Evolutionary conservation across 2,888 invertebrate species (phyloP).

Genomic region (Acanthosepion pharaonis): DNA sequence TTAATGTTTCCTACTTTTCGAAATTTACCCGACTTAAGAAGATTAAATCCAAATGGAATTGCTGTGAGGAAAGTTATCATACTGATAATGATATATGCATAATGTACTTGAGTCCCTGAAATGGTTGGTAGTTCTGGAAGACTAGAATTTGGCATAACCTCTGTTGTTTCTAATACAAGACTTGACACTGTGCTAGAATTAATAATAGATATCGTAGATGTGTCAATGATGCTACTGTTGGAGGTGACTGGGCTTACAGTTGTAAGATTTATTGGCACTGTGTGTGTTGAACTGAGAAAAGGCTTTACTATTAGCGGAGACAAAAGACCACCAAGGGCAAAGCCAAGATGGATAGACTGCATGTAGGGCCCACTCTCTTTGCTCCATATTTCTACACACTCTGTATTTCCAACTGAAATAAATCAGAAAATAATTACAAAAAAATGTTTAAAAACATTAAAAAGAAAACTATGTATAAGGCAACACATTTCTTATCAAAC

Average conservation of each 20-base stretch:
- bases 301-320: slow-evolving; percentile 75
- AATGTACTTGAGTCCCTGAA: neutral
- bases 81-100: neutral
- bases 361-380: slow-evolving; percentile 73
- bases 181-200: neutral
- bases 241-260: neutral
- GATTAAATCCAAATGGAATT: slow-evolving; percentile 37
- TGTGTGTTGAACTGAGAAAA: slow-evolving; percentile 65
- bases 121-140: neutral
- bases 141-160: neutral
- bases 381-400: slow-evolving; percentile 72
- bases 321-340: slow-evolving; percentile 75
- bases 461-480: neutral
- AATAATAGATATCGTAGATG: neutral
- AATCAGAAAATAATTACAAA: slow-evolving; percentile 34
- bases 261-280: neutral
- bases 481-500: neutral
- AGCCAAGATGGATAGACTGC: slow-evolving; percentile 75
- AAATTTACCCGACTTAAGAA: neutral
- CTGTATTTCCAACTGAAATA: slow-evolving; percentile 70
- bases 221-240: neutral
- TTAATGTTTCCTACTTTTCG: neutral
- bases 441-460: slow-evolving; percentile 16
- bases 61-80: neutral
- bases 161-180: neutral